A percentile compares a stretch with the other conserved stretches of the same genome.
phyloP scores from a whole-genome alignment of 2,797 vertebrate genomes.

The Neoniphon sammara region DNA sequence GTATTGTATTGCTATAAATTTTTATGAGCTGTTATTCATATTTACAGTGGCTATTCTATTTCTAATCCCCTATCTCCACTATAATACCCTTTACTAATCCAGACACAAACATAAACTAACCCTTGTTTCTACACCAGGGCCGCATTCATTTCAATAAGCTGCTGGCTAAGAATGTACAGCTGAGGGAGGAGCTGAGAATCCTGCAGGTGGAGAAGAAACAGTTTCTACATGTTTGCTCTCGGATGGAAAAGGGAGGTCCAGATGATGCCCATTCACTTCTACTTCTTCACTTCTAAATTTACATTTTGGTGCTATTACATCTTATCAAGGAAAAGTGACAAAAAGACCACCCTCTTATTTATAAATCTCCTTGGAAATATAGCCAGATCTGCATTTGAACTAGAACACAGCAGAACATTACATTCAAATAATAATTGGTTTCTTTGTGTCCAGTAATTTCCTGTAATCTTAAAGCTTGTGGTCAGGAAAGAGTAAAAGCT shows the following conservation, averaged over 20 bases:
- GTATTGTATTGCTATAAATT: too few relatives aligned
- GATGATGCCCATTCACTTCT: background rate
- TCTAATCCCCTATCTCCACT: too few relatives aligned
- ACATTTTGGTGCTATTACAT: background rate
- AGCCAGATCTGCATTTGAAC: too few relatives aligned
- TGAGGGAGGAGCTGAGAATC: conserved; percentile 76
- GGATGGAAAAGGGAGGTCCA: conserved; percentile 71
- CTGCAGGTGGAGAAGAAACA: conserved; percentile 67
- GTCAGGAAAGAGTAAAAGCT: too few relatives aligned
- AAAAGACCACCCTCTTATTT: background rate
- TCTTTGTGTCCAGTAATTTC: too few relatives aligned
- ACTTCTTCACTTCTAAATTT: background rate
- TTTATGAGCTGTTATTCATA: too few relatives aligned
- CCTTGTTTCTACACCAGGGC: conserved; percentile 53
- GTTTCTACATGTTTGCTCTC: conserved; percentile 66
- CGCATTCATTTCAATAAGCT: conserved; percentile 71
- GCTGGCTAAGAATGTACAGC: conserved; percentile 64
- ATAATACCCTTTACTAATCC: too few relatives aligned
- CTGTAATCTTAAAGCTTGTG: too few relatives aligned
- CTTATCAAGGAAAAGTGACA: background rate
- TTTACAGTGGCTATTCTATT: too few relatives aligned
- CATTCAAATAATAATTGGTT: too few relatives aligned
- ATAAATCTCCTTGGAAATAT: too few relatives aligned
- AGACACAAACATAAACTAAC: background rate
- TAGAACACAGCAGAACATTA: too few relatives aligned